Base-by-base conservation (phyloP, 2,113 vertebrate species). In the Macaca nemestrina region DNA sequence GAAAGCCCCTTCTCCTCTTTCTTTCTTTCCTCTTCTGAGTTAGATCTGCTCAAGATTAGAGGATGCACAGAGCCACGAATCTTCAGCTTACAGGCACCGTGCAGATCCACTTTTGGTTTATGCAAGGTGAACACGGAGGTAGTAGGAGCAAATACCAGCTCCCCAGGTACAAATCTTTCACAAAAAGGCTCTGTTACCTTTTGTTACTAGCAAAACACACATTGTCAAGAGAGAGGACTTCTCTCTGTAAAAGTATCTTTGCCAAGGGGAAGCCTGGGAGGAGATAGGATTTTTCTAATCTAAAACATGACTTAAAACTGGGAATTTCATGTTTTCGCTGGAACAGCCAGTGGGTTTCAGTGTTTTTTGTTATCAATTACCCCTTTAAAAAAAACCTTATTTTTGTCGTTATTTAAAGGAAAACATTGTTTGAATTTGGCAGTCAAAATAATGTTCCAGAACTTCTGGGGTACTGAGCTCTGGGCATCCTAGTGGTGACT, bases 1-100 rank as follows among this genome's bases (percentile, higher is more conserved):
- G 70, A 95, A 85, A 86, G 25, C 64, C 95, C 96, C 94, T 98
- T 94, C 25, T 55, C 57, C 59, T 55, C 68, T 91, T 94, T 85
- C 61, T 87, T 85, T 88, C 52, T 87, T 67, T 75, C 38, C 40
- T 57, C 64, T 88, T 84, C 25, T 89, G n/a, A 81, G 25, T 93
- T 92, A 96, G 94, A 96, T 93, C 83, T 90, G 55, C 73, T 95
- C 35, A 83, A 73, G 92, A 90, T 88, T 52, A 94, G 80, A 87
- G 38, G 87, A 64, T 38, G 30, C 80, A 20, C 2, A 50, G 9
- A 83, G 50, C 64, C 8, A 50, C 4, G 18, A 22, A 59, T 43
- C 6, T 14, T 50, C 80, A 93, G 55, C 45, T 78, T 64, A 32
- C 75, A 84, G 82, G 12, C 59, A 8, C 20, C 11, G 16, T 23